Percentiles rank a stretch among this genome's conserved stretches.
Conservation (phyloP, 2,797 vertebrate genomes). For the Xenops minutus region DNA sequence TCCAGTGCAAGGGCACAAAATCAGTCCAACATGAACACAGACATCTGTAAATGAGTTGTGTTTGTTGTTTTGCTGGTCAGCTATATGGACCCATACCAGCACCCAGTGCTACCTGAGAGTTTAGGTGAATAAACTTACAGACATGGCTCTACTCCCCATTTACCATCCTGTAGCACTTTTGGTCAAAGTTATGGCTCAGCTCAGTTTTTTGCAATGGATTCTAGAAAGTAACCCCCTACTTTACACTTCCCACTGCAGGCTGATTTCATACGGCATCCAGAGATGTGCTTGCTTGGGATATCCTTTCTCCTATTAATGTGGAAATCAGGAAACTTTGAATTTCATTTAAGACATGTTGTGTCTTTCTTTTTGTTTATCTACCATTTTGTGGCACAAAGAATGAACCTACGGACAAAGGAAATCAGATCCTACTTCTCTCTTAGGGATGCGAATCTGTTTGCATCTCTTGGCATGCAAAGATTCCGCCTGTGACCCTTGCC, state of each 20-base stretch:
- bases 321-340: not conserved
- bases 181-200: not conserved
- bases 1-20: not conserved
- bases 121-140: not conserved
- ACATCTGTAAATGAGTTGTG: not conserved
- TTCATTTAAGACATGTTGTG: not conserved
- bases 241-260: not conserved
- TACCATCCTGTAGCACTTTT: not conserved
- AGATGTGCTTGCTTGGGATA: not conserved
- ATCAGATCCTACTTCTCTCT: not conserved
- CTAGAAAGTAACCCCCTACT: not conserved
- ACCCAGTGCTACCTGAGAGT: not conserved
- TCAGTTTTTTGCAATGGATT: not conserved
- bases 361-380: not conserved
- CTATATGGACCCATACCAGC: not conserved
- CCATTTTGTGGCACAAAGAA: not conserved
- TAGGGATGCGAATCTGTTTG: slow-evolving; percentile 34
- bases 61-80: not conserved
- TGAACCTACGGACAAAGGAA: slow-evolving; percentile 3
- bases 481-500: slow-evolving; percentile 52
- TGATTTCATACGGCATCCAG: not conserved
- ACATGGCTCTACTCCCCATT: not conserved
- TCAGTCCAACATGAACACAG: not conserved
- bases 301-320: not conserved
- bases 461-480: slow-evolving; percentile 37